Base-by-base conservation (phyloP, 1,140 invertebrate genomes). In the Neocloeon triangulifer region DNA sequence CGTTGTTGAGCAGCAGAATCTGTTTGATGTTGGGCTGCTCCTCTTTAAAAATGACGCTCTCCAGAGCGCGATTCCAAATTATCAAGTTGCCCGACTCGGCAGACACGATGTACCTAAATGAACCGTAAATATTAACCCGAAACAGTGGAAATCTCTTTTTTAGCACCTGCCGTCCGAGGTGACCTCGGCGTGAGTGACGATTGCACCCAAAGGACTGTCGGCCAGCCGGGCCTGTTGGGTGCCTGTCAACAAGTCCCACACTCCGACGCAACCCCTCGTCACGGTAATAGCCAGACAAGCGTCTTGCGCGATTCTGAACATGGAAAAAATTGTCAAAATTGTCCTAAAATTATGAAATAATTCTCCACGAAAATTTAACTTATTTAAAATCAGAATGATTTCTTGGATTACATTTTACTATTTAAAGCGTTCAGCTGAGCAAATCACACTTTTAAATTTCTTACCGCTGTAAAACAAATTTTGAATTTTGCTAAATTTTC, bases 211-310 rank as follows among this genome's bases (percentile, higher is more conserved):
- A 0, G 84, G 79, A 45, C 78, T 86, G 42, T 92, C 86, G 0
- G 86, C 84, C 13, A 96, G 56, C 49, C 85, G 82, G 4, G 77
- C 65, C 27, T 79, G 56, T 7, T 94, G 55, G 45, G 73, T 72
- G 1, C 86, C 88, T 1, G 71, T 73, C 35, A 73, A 62, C n/a
- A 92, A 62, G 49, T 92, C 77, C 91, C 91, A 97, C 8, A 96
- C 69, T 5, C 89, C 91, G 30, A 95, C 76, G 46, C 84, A 91
- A 41, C 82, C 84, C 37, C 92, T 62, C 0, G 86, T 92, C 3
- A 82, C 80, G 0, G 81, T 86, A 0, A 81, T 75, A 7, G 81
- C 85, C 19, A 89, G 50, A 20, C 65, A 62, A 22, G 72, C 64
- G 37, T 69, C 64, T 27, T 74, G 64, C 2, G 73, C 79, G 30